phyloP scores from a whole-genome alignment of 2,888 invertebrate genomes.

The Choreutis nemorana region DNA sequence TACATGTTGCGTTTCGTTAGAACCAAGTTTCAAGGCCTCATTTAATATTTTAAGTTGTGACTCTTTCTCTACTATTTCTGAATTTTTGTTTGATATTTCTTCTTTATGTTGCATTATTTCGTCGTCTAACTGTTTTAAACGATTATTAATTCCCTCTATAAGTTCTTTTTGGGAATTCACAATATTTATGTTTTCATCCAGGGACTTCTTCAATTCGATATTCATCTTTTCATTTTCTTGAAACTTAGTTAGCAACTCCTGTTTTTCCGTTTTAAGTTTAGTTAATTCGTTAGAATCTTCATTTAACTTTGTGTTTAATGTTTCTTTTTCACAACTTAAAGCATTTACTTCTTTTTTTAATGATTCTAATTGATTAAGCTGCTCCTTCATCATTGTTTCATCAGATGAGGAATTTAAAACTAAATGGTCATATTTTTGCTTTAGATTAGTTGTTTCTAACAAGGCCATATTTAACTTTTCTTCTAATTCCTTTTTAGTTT shows the following conservation, averaged over 20 bases:
- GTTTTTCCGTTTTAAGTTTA: slow-evolving; percentile 30
- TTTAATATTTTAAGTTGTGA: slow-evolving; percentile 28
- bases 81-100: slow-evolving; percentile 28
- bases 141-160: slow-evolving; percentile 27
- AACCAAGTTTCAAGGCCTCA: slow-evolving; percentile 29
- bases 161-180: slow-evolving; percentile 35
- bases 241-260: slow-evolving; percentile 26
- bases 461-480: slow-evolving; percentile 44
- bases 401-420: slow-evolving; percentile 46
- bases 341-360: slow-evolving; percentile 35
- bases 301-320: slow-evolving; percentile 31
- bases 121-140: slow-evolving; percentile 28
- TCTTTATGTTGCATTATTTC: slow-evolving; percentile 32
- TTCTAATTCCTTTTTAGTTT: slow-evolving; percentile 53
- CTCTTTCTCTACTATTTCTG: slow-evolving; percentile 32
- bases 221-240: slow-evolving; percentile 25
- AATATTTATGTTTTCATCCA: slow-evolving; percentile 37
- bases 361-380: slow-evolving; percentile 37
- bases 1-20: slow-evolving; percentile 32
- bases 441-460: slow-evolving; percentile 36
- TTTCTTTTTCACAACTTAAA: slow-evolving; percentile 37
- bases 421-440: slow-evolving; percentile 49
- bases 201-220: slow-evolving; percentile 25
- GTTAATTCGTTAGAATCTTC: slow-evolving; percentile 28
- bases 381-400: slow-evolving; percentile 45